Evolutionary conservation across 2,113 vertebrate genomes (phyloP), one percentile per base, ranked within the genome.

Genomic region (Macroglossus sobrinus): DNA sequence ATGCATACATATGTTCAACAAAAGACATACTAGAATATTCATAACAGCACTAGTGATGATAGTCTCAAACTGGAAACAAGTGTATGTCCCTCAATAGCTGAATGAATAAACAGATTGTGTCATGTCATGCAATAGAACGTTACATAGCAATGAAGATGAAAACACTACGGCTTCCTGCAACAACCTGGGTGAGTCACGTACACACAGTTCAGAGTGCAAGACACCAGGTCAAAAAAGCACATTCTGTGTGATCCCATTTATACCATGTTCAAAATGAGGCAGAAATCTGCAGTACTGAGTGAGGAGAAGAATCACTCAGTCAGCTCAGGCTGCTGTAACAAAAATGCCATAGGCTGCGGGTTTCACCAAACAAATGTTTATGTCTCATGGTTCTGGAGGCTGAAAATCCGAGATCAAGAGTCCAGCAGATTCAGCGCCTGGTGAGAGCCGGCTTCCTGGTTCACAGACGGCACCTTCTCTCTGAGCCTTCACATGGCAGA

Each of bases 41-140:
- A 5, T 0, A 35, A 35, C 12, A 11, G 55, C 13, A 14, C n/a
- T 16, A 0, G 0, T 1, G 33, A 6, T 0, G 64, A 12, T 1
- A 0, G 9, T 18, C 50, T 40, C 50, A 38, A 14, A 22, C 9
- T 14, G 35, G n/a, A 64, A 68, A 26, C 33, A 50, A 22, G 53
- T 0, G 1, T 16, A 2, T 3, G 13, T 30, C 53, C 72, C 81
- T 74, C 26, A 0, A 12, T 1, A 10, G 38, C 9, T 15, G 33
- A 30, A 59, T 0, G 7, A 28, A 15, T 0, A 2, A 22, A n/a
- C 4, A 66, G n/a, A n/a, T 2, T 24, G 15, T 21, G 53, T 19
- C 30, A 0, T 2, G 5, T 8, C 6, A 1, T 5, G 35, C 10
- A 10, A 12, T 0, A 12, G 45, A 12, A 14, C 5, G 38, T 9